Base-by-base conservation (phyloP, 2,888 invertebrate species). In the Thymelicus sylvestris region DNA sequence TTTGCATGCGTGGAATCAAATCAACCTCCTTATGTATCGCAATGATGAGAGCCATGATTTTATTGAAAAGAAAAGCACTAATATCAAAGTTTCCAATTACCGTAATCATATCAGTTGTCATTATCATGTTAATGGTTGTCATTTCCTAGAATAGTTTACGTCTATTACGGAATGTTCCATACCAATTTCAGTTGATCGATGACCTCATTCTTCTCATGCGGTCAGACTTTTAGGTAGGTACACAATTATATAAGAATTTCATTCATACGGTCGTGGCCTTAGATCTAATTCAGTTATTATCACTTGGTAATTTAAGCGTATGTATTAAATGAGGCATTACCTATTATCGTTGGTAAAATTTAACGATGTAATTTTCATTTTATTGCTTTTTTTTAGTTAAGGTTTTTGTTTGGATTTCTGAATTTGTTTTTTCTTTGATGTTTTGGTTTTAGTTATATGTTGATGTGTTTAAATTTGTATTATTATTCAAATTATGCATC, bases 261-360 rank as follows among this genome's bases (percentile, higher is more conserved):
- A 81, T 85, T 86, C 81, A 80, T 80, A 73, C 71, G 71, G 59
- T 74, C 72, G 13, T 31, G 81, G 67, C 88, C 86, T 86, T 85
- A 82, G 71, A 62, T 76, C 74, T 80, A 83, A 84, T 85, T 86
- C 79, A 73, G 77, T 71, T 76, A 85, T 85, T 84, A 81, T 77
- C 79, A 80, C 74, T 74, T 75, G 75, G 71, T 74, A 78, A 76
- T 73, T 74, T 75, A 77, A 67, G 68, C 38, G 57, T 67, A 65
- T 62, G 44, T 69, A 47, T 39, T 70, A 24, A 24, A 64, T 59
- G 24, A 24, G 4, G 39, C 24, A 6, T 59, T 39, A 13, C n/a
- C n/a, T n/a, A 59, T 59, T 38, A n/a, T n/a, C 6, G n/a, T 59
- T 24, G n/a, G 39, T 59, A 59, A n/a, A 38, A 39, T 39, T 39